Evolutionary conservation across 2,888 invertebrate genomes (phyloP), one percentile per base, ranked within the genome.

Genomic region (Fragum sueziense): DNA sequence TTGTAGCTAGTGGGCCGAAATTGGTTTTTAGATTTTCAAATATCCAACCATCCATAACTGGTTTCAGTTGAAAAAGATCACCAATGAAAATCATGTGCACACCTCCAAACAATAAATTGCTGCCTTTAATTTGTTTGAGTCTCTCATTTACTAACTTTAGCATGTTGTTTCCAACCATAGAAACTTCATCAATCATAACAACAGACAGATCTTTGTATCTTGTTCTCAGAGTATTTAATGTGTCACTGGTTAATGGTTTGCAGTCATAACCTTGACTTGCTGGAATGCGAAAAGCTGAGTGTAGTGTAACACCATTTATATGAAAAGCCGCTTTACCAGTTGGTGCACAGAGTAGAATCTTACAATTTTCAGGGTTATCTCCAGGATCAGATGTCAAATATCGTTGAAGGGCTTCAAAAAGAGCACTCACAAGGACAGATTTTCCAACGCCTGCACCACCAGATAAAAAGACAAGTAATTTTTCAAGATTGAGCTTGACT

Each of bases 371-470:
- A 67, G 70, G 78, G 47, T 85, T 61, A 11, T 81, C 69, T 27
- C 82, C 85, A 59, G 77, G 61, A 62, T 41, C n/a, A n/a, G n/a
- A n/a, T n/a, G n/a, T n/a, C n/a, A n/a, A n/a, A n/a, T 67, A 34
- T 52, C 78, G 67, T 84, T 87, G n/a, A 62, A 70, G 69, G 51
- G 81, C 62, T 77, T 80, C 29, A 84, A 51, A 29, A 69, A 37
- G 25, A 68, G 71, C 68, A 86, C 83, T 73, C 83, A 85, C 22
- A 87, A 37, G 11, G 86, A 85, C 54, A 62, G 70, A 17, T 74
- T 74, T 9, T 85, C 77, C 69, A 73, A 85, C 85, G 52, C 84
- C 87, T 54, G 85, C 84, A 9, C 85, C 84, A 27, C 84, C 84
- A 80, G 71, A 79, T 11, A 84, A 27, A 51, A 84, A 86, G 52